Percentiles rank a stretch among this genome's conserved stretches.
These are phyloP conservation scores for Panzeria rudis DNA, from an alignment of 2,888 invertebrate genomes.

Conservation along the genomic window DNA sequence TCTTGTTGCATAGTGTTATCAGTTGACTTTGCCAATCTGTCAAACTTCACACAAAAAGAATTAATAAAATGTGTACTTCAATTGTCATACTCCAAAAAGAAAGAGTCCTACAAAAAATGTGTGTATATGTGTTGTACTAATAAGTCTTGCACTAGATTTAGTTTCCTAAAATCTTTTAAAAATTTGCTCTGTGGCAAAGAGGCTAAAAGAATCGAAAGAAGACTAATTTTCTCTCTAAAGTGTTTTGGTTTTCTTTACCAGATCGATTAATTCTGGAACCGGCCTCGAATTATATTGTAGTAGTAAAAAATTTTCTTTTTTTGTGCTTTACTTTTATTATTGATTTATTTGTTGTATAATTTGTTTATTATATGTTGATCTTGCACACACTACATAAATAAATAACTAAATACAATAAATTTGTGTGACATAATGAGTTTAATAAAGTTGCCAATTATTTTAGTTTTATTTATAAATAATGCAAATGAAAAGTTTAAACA, in stretches of 20 bases:
- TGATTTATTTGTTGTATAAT: conserved; percentile 23
- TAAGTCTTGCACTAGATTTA: too few species aligned
- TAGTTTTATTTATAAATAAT: conserved; percentile 23
- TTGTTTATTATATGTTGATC: conserved; percentile 21
- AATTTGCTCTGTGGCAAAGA: too few species aligned
- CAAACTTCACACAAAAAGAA: too few species aligned
- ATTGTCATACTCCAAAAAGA: too few species aligned
- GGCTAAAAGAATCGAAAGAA: too few species aligned
- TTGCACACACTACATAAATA: conserved; percentile 5
- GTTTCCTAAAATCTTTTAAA: too few species aligned
- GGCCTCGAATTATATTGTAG: background rate
- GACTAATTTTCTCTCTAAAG: too few species aligned
- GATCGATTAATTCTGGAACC: background rate
- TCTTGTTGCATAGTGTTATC: too few species aligned
- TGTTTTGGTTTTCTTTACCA: background rate
- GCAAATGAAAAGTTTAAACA: conserved; percentile 31
- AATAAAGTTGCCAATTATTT: conserved; percentile 32
- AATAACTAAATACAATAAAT: conserved; percentile 7
- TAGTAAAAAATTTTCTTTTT: conserved; percentile 15
- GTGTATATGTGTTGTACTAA: too few species aligned
- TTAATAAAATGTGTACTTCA: too few species aligned
- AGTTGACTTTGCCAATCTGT: too few species aligned
- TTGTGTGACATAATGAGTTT: conserved; percentile 31
- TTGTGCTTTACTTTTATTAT: conserved; percentile 19
- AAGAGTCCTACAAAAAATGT: too few species aligned